Evolutionary conservation across 1,140 invertebrate species (phyloP).

Genomic region (Apis dorsata): DNA sequence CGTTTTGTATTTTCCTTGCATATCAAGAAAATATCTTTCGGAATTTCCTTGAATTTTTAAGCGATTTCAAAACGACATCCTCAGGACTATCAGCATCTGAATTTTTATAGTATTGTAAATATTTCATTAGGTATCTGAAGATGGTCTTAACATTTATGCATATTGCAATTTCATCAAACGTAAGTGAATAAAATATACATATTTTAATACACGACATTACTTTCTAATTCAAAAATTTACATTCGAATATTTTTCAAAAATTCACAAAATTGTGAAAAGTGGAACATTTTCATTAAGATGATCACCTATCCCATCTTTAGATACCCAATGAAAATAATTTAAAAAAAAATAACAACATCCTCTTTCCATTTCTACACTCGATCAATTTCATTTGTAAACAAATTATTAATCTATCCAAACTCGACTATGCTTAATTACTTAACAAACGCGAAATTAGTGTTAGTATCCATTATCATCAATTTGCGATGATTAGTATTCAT

Average conservation of each 20-base stretch:
- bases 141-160: not conserved
- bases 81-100: not conserved
- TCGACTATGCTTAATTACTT: not conserved
- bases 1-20: not conserved
- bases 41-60: no score
- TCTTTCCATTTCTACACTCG: not conserved
- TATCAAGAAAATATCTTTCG: not conserved
- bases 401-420: not conserved
- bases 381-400: not conserved
- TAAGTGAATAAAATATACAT: not conserved
- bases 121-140: not conserved
- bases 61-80: not conserved
- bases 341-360: not conserved
- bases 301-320: no score
- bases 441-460: slow-evolving; percentile 6
- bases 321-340: not conserved
- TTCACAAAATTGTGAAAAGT: no score
- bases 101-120: not conserved
- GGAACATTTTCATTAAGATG: not conserved
- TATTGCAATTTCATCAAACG: no score
- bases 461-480: not conserved
- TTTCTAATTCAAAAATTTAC: no score
- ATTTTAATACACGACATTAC: no score
- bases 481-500: not conserved
- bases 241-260: no score